Conservation (phyloP, 2,888 invertebrate genomes). For the Opisthograptis luteolata region DNA sequence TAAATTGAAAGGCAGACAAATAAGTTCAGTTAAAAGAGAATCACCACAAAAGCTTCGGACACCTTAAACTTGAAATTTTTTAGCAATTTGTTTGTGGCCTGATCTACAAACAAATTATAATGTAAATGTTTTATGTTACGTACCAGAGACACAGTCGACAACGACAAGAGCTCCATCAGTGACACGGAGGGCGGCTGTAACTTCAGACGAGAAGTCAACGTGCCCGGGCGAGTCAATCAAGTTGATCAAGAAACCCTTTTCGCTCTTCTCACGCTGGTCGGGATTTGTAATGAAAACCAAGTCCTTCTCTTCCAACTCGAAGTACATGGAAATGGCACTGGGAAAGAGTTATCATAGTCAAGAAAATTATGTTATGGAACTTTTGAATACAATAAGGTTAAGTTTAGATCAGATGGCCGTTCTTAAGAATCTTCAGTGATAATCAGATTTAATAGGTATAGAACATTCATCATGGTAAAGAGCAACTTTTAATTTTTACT, state of each 20-base stretch:
- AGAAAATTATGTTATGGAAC: background rate
- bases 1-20: too few species aligned
- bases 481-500: background rate
- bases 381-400: background rate
- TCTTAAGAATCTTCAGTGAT: constrained; percentile 77
- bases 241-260: constrained; percentile 99
- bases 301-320: constrained; percentile 98
- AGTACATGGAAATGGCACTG: constrained; percentile 99
- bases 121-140: constrained; percentile 49
- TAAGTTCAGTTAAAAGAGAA: too few species aligned
- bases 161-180: constrained; percentile 99
- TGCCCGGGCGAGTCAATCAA: constrained; percentile 99
- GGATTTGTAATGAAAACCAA: constrained; percentile 95
- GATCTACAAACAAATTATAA: background rate
- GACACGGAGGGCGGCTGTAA: constrained; percentile 99
- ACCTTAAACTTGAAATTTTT: too few species aligned
- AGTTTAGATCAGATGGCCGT: constrained; percentile 81
- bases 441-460: constrained; percentile 73
- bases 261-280: constrained; percentile 95
- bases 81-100: background rate
- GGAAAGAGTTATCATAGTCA: constrained; percentile 23
- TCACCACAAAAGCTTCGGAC: too few species aligned
- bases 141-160: constrained; percentile 99
- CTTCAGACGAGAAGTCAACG: constrained; percentile 99
- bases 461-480: constrained; percentile 81